Percentiles rank a stretch among this genome's conserved stretches.
Evolutionary conservation across 1,140 invertebrate genomes (phyloP).

Genomic region (Pinna nobilis): DNA sequence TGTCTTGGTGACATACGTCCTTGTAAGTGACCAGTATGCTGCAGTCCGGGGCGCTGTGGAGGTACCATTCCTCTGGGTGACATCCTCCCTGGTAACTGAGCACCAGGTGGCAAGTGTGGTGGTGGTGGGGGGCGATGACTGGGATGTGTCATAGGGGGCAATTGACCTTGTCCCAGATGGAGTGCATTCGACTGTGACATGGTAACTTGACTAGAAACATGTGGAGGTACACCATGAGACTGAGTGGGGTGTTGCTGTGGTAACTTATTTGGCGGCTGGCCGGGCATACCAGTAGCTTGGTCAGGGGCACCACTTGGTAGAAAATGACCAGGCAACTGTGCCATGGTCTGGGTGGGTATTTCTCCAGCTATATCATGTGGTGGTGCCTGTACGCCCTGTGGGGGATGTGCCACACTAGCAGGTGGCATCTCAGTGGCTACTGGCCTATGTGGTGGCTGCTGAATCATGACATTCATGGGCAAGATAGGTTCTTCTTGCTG

Average conservation of each 20-base stretch:
- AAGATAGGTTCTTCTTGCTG: constrained; percentile 39
- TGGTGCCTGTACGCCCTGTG: background rate
- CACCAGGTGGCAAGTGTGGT: too few species aligned
- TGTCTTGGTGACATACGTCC: constrained; percentile 10
- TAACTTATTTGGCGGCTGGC: background rate
- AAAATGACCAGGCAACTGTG: constrained; percentile 5
- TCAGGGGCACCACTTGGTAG: background rate
- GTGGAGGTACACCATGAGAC: background rate
- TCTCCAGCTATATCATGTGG: too few species aligned
- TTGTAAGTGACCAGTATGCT: background rate
- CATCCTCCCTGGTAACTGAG: constrained; percentile 29
- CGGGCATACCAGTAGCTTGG: background rate
- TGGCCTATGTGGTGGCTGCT: constrained; percentile 21
- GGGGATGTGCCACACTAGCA: background rate
- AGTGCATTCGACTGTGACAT: too few species aligned
- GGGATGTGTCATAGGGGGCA: too few species aligned
- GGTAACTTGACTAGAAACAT: too few species aligned
- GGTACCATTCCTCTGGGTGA: constrained; percentile 24
- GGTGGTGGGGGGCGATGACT: too few species aligned
- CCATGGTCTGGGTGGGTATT: too few species aligned
- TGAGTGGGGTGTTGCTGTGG: background rate
- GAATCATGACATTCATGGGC: constrained; percentile 49
- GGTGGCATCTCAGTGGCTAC: constrained; percentile 1
- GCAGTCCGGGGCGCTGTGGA: background rate
- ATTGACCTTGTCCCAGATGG: too few species aligned